Evolutionary conservation across 2,888 invertebrate genomes (phyloP), one percentile per base, ranked within the genome.

Genomic region (Shargacucullia verbasci): DNA sequence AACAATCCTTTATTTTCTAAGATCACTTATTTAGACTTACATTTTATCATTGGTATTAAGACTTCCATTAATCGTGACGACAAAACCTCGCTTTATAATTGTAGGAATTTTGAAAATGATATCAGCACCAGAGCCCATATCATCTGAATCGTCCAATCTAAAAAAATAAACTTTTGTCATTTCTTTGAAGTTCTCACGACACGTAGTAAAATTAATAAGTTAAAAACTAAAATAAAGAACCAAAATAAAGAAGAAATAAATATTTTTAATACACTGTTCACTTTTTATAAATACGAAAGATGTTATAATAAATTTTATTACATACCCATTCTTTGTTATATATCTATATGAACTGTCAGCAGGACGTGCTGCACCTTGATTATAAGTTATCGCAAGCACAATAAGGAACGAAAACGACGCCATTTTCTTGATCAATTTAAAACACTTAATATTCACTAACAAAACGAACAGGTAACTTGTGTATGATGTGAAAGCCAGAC

Each of bases 361-460:
- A 25, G 82, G 65, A 78, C 75, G 79, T 80, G 82, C 80, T 54
- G 53, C 56, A 59, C 79, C 78, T 64, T 50, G 59, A 39, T 69
- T 72, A 27, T 58, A 50, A 46, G 63, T 66, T 78, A 82, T 73
- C 79, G 64, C 71, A 40, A 82, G 45, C 72, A 80, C 77, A 59
- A 66, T 47, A 50, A 78, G 41, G 56, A 78, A 69, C 55, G 63
- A 69, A 49, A 73, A 58, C n/a, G 74, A 63, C 47, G 67, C 67
- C 82, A 82, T 82, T 63, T 75, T 79, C 29, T 12, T 44, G 15
- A 55, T 57, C 33, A 45, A 62, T 38, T 52, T 41, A 53, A 53
- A 55, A 46, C 48, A 70, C 38, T 40, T 15, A 70, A 55, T 56
- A 43, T 70, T 49, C 60, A 67, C 69, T 39, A 55, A 56, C 35